These are phyloP conservation scores for Nymphicus hollandicus DNA, from an alignment of 2,113 vertebrate genomes.

Conservation along the genomic window DNA sequence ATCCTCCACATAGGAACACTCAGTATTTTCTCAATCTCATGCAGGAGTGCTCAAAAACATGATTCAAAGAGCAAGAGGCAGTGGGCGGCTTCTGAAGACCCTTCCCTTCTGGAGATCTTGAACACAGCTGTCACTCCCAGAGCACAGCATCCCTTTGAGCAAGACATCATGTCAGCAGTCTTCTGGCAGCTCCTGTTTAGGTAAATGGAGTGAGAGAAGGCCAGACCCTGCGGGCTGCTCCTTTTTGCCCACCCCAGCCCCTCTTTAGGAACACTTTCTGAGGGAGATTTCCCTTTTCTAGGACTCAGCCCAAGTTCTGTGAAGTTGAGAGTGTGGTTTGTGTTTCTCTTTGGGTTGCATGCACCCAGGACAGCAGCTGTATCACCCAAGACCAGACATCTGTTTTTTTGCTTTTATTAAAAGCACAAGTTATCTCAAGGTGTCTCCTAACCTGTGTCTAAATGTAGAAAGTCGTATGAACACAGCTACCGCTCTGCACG, in stretches of 20 bases:
- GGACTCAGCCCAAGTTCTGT: background rate
- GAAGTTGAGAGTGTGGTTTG: background rate
- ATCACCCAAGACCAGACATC: fast-evolving
- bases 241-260: background rate
- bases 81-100: background rate
- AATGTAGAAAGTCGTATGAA: background rate
- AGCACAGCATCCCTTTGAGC: background rate
- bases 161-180: background rate
- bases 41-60: background rate
- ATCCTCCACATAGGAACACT: background rate
- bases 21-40: background rate
- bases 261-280: background rate
- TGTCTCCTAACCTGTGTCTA: background rate
- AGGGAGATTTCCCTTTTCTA: background rate
- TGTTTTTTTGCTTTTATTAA: background rate
- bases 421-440: background rate
- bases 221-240: background rate
- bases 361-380: background rate
- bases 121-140: background rate
- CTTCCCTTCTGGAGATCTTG: background rate
- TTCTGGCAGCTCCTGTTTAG: background rate
- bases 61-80: background rate
- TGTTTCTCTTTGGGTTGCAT: background rate
- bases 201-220: background rate
- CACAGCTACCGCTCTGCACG: background rate